Conservation (phyloP, 2,888 invertebrate genomes). For the Philonicus albiceps region DNA sequence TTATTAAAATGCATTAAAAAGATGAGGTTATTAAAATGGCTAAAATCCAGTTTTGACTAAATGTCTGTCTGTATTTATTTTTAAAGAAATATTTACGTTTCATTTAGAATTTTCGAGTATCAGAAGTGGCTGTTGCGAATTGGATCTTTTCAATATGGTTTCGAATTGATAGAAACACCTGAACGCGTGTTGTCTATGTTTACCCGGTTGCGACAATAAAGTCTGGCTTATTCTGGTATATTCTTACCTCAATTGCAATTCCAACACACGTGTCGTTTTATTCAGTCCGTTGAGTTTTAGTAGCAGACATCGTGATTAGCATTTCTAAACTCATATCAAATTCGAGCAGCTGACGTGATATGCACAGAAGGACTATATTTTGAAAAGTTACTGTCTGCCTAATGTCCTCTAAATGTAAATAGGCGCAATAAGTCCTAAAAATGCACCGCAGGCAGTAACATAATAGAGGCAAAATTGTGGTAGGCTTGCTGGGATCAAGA, state of each 20-base stretch:
- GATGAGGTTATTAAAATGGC: not conserved
- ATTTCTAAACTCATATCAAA: not conserved
- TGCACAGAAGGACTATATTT: not conserved
- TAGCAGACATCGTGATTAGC: not conserved
- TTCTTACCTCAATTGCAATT: not conserved
- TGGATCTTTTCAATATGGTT: not conserved
- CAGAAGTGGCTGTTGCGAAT: not conserved
- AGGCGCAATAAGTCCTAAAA: not conserved
- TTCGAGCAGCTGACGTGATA: not conserved
- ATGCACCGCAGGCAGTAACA: not conserved
- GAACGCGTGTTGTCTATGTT: not conserved
- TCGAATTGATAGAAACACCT: not conserved
- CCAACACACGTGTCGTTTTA: not conserved
- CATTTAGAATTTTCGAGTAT: not conserved
- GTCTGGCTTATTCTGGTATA: not conserved
- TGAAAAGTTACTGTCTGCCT: not conserved
- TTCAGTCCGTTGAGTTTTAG: not conserved
- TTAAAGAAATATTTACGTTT: not conserved
- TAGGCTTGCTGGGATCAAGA: not conserved
- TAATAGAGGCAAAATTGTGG: not conserved
- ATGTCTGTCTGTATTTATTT: not conserved
- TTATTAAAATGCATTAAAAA: not conserved
- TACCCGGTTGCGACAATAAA: not conserved
- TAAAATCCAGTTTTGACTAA: not conserved
- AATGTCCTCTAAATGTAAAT: not conserved